Evolutionary conservation across 1,140 invertebrate genomes (phyloP).

Genomic region (Drosophila kanapiae): DNA sequence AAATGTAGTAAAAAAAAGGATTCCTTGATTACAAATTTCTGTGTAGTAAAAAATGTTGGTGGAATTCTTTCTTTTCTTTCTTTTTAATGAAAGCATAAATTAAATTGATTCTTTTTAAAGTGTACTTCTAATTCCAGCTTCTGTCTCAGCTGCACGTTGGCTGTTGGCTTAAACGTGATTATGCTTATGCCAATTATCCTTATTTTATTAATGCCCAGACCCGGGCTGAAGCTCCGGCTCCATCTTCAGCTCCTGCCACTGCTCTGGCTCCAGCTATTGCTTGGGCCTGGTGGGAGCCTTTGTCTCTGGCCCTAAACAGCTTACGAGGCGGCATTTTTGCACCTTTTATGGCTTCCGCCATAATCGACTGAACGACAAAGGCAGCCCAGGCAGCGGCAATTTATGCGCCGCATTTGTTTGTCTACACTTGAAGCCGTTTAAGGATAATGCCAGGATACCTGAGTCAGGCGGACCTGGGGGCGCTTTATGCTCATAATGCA

Average conservation of each 20-base stretch:
- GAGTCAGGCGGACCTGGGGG: conserved; percentile 16
- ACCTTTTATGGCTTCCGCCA: conserved; percentile 79
- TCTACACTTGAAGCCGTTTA: conserved; percentile 65
- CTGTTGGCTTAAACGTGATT: conserved; percentile 83
- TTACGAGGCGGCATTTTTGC: conserved; percentile 72
- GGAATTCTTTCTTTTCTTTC: not conserved
- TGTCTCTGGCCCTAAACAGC: conserved; percentile 56
- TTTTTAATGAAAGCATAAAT: not conserved
- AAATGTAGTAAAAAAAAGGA: too few species aligned
- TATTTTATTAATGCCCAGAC: conserved; percentile 79
- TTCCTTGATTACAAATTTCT: not conserved
- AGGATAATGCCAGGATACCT: conserved; percentile 63
- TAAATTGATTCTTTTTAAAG: conserved; percentile 12
- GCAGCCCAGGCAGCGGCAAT: conserved; percentile 45
- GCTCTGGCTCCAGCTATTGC: not conserved
- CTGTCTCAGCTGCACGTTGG: conserved; percentile 69
- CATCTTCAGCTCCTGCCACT: not conserved
- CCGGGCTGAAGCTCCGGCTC: conserved; percentile 6
- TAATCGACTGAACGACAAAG: conserved; percentile 65
- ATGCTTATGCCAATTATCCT: conserved; percentile 84
- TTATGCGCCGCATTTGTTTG: conserved; percentile 71
- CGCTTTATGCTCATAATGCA: conserved; percentile 59
- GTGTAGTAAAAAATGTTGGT: not conserved
- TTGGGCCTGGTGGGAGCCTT: conserved; percentile 27
- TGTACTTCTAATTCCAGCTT: conserved; percentile 29